Evolutionary conservation across 2,113 vertebrate species (phyloP), one percentile per base, ranked within the genome.

Genomic region (Pollachius pollachius): DNA sequence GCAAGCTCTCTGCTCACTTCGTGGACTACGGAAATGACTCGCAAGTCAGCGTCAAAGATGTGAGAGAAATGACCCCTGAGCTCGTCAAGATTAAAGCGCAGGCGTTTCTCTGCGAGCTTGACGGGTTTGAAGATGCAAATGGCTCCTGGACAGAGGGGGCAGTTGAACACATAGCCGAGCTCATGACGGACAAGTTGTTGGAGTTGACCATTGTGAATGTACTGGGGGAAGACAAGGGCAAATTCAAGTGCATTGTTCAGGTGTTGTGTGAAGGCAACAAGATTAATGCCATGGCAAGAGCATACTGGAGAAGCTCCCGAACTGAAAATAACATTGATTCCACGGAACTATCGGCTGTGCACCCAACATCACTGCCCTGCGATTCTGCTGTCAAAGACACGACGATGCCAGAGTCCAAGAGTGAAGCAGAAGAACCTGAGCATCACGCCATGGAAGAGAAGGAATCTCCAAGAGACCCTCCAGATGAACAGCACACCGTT

Each of bases 11-110:
- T 0, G 85, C 98, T 75, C 79, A 91, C 34, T 94, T 95, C 1
- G 83, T 98, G 34, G 97, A 99, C 87, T 96, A 96, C 0, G 96
- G 96, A 73, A 96, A 94, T 1, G 68, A 89, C 37, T 92, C 94
- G 25, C 68, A 84, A 8, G 80, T 93, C 27, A 81, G 77, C 8
- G 3, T 85, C 3, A 82, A 87, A 19, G 69, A 91, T 18, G 64
- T 96, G 58, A 91, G 77, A 70, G 80, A 82, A 54, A 87, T 98
- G 5, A 91, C 95, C 0, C 2, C 67, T 15, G 77, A 89, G 3
- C 82, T 97, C 13, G 52, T 92, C 9, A 15, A 76, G 7, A 68
- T 90, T 27, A 91, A 93, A 11, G 88, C 90, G 71, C 95, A 95
- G 78, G 95, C 95, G 0, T 97, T 99, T 80, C 76, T 92, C 5